Percentiles rank a stretch among this genome's conserved stretches.
phyloP scores from a whole-genome alignment of 2,113 vertebrate genomes.

The Geococcyx californianus region DNA sequence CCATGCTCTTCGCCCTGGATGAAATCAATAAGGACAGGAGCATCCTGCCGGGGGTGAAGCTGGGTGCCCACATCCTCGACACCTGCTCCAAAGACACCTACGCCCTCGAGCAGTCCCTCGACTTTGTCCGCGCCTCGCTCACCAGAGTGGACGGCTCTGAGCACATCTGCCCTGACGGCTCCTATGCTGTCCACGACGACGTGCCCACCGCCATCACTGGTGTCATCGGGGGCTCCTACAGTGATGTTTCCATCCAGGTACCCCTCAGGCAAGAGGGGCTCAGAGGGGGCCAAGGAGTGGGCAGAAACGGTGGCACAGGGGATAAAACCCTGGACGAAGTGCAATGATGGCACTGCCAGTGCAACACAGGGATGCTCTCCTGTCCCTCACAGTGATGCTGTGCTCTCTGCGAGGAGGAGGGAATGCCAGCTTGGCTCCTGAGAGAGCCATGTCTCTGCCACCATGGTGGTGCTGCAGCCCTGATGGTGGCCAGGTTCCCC shows the following conservation, averaged over 20 bases:
- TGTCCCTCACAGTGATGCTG: accelerated
- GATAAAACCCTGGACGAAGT: neutral
- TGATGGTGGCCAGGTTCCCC: neutral
- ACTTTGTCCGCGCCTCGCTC: conserved; percentile 94
- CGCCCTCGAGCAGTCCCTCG: conserved; percentile 94
- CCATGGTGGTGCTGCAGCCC: neutral
- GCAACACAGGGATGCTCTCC: neutral
- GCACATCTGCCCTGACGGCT: conserved; percentile 95
- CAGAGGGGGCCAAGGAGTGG: accelerated
- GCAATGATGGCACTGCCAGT: neutral
- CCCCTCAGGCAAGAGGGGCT: neutral
- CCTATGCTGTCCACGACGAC: conserved; percentile 90
- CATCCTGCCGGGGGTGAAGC: conserved; percentile 88
- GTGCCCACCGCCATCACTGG: conserved; percentile 92
- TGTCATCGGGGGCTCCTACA: conserved; percentile 97
- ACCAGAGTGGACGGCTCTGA: conserved; percentile 91
- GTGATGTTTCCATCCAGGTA: conserved; percentile 98
- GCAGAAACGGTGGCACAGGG: neutral
- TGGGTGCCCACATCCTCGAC: conserved; percentile 95
- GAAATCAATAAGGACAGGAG: conserved; percentile 90
- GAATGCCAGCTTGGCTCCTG: neutral
- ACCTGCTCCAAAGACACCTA: conserved; percentile 98
- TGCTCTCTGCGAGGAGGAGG: neutral
- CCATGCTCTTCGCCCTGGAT: conserved; percentile 96
- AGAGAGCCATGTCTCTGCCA: accelerated